Percentiles rank a stretch among this genome's conserved stretches.
Evolutionary conservation across 23 tunicate genomes (phyloP).

Genomic region (Ciona savignyi): DNA sequence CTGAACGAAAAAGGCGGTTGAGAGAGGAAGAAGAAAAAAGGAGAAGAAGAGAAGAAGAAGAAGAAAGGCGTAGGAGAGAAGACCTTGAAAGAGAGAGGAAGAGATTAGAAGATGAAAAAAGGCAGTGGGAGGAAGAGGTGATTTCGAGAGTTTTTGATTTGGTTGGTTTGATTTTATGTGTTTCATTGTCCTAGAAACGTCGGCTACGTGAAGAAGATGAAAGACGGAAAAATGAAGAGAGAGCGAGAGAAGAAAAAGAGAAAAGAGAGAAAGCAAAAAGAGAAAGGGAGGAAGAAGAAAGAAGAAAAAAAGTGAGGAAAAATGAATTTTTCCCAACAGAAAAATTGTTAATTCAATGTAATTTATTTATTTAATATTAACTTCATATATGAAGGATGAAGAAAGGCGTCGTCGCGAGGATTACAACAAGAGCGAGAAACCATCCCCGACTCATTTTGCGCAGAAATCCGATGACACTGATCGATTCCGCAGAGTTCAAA

Average conservation of each 20-base stretch:
- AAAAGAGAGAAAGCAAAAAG: constrained; percentile 12
- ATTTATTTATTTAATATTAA: too few species aligned
- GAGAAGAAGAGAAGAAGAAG: constrained; percentile 69
- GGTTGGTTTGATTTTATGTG: neutral
- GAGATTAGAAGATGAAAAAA: constrained; percentile 63
- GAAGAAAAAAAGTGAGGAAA: constrained; percentile 30
- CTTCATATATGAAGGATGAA: too few species aligned
- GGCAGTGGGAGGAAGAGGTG: constrained; percentile 76
- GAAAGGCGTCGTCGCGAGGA: constrained; percentile 32
- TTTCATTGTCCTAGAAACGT: neutral
- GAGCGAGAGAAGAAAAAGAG: constrained; percentile 35
- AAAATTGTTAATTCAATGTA: too few species aligned
- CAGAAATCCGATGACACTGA: constrained; percentile 87
- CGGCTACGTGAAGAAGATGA: constrained; percentile 35
- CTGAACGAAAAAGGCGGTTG: constrained; percentile 49
- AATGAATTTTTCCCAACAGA: too few species aligned
- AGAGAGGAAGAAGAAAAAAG: constrained; percentile 76
- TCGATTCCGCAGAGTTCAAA: constrained; percentile 54
- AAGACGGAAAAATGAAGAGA: constrained; percentile 18
- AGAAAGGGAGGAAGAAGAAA: constrained; percentile 27
- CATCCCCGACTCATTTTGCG: constrained; percentile 33
- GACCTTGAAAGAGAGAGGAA: constrained; percentile 62
- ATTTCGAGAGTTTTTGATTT: neutral
- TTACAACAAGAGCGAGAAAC: constrained; percentile 5
- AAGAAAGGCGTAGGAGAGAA: constrained; percentile 29